These are phyloP conservation scores for Tympanuchus pallidicinctus DNA, from an alignment of 2,113 vertebrate species.

Conservation along the genomic window DNA sequence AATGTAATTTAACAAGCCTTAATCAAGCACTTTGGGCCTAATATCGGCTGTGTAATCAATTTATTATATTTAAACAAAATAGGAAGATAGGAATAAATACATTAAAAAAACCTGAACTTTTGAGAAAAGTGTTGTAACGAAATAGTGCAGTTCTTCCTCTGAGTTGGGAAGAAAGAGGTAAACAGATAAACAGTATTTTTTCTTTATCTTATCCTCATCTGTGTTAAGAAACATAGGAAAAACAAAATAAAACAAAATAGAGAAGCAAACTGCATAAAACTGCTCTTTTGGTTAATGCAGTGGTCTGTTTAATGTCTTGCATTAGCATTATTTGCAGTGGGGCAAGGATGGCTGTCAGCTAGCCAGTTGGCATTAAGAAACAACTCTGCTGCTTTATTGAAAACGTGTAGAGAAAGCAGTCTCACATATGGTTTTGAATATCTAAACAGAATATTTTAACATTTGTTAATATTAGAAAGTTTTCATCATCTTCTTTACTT, in stretches of 20 bases:
- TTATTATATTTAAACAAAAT: not conserved
- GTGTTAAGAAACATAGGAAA: not conserved
- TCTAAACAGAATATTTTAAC: not conserved
- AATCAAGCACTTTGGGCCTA: not conserved
- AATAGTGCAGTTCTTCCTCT: too few species aligned
- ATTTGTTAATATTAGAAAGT: not conserved
- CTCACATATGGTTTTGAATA: not conserved
- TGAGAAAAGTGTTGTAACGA: too few species aligned
- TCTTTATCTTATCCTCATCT: not conserved
- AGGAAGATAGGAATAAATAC: too few species aligned
- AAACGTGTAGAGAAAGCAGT: not conserved
- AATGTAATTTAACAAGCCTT: not conserved
- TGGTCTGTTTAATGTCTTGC: not conserved
- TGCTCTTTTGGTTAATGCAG: too few species aligned
- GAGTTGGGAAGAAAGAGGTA: too few species aligned
- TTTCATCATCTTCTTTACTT: not conserved
- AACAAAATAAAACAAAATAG: too few species aligned
- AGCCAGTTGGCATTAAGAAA: not conserved
- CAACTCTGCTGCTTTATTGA: not conserved
- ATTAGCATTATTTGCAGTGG: not conserved
- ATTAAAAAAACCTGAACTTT: too few species aligned
- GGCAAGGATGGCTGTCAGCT: not conserved
- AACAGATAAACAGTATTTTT: too few species aligned
- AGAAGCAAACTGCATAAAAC: too few species aligned
- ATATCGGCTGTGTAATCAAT: not conserved